A percentile compares a stretch with the other conserved stretches of the same genome.
Conservation (phyloP, 2,888 invertebrate genomes). For the Dermolepida albohirtum region DNA sequence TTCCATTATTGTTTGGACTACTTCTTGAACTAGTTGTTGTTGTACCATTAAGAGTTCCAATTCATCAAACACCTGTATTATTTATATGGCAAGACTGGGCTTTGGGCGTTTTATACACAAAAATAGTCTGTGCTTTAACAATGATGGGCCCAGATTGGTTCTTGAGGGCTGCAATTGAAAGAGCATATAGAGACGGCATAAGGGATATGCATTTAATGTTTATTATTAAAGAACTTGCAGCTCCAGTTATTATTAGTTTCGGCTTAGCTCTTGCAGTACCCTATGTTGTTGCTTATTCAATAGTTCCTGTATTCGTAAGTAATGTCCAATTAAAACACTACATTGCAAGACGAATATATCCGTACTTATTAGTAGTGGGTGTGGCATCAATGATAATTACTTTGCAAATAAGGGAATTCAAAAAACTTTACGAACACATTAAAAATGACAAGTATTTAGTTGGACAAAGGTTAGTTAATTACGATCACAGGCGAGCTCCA, state of each 20-base stretch:
- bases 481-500: conserved; percentile 80
- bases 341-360: conserved; percentile 89
- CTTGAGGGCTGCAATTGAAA: conserved; percentile 90
- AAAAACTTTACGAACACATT: conserved; percentile 95
- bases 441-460: conserved; percentile 99
- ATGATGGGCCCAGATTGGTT: conserved; percentile 99
- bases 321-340: conserved; percentile 77
- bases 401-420: conserved; percentile 93
- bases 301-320: conserved; percentile 76
- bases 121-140: conserved; percentile 95
- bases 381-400: conserved; percentile 77
- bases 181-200: conserved; percentile 93
- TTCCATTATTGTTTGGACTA: conserved; percentile 92
- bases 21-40: conserved; percentile 92
- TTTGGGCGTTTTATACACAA: conserved; percentile 95
- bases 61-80: conserved; percentile 90
- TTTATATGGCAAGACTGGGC: conserved; percentile 98
- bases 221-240: conserved; percentile 86
- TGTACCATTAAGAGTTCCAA: conserved; percentile 91
- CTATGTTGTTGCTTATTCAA: conserved; percentile 87
- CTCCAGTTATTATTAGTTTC: conserved; percentile 89
- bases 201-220: conserved; percentile 91
- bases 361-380: conserved; percentile 82
- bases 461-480: conserved; percentile 96
- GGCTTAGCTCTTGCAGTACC: conserved; percentile 92